Percentiles rank a stretch among this genome's conserved stretches.
Evolutionary conservation across 1,140 invertebrate species (phyloP).

Genomic region (Galleria mellonella): DNA sequence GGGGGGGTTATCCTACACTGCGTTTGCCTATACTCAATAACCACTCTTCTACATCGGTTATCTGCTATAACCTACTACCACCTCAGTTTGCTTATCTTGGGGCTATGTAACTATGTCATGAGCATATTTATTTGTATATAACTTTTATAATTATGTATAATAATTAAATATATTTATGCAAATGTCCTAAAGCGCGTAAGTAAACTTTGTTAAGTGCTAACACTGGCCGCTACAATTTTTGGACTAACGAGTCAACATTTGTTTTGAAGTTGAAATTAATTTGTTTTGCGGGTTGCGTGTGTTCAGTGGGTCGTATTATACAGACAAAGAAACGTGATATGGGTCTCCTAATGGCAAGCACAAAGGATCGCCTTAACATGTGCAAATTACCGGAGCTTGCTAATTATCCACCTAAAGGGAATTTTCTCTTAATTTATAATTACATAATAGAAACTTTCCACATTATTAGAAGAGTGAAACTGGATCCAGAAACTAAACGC

Average conservation of each 20-base stretch:
- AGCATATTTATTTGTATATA: too few relatives aligned
- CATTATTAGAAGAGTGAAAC: too few relatives aligned
- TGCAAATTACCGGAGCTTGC: slow-evolving; percentile 28
- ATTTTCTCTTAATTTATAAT: slow-evolving; percentile 1
- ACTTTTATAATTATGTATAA: too few relatives aligned
- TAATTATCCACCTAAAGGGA: slow-evolving; percentile 24
- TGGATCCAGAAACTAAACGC: too few relatives aligned
- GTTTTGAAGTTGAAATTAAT: slow-evolving; percentile 44
- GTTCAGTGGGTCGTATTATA: slow-evolving; percentile 19
- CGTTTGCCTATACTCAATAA: too few relatives aligned
- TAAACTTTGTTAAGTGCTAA: slow-evolving; percentile 20
- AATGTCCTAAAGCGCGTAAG: background rate
- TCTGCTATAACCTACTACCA: too few relatives aligned
- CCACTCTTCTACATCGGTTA: too few relatives aligned
- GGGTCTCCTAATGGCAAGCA: slow-evolving; percentile 37
- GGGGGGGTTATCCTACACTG: too few relatives aligned
- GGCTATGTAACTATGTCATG: too few relatives aligned
- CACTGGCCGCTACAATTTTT: slow-evolving; percentile 26
- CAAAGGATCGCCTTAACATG: slow-evolving; percentile 27
- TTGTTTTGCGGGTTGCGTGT: slow-evolving; percentile 29
- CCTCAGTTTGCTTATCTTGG: too few relatives aligned
- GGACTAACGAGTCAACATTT: slow-evolving; percentile 40
- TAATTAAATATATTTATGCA: too few relatives aligned
- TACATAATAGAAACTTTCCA: background rate
- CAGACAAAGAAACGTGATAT: slow-evolving; percentile 48